phyloP scores from a whole-genome alignment of 2,888 invertebrate genomes.

The Anthrax anthrax region DNA sequence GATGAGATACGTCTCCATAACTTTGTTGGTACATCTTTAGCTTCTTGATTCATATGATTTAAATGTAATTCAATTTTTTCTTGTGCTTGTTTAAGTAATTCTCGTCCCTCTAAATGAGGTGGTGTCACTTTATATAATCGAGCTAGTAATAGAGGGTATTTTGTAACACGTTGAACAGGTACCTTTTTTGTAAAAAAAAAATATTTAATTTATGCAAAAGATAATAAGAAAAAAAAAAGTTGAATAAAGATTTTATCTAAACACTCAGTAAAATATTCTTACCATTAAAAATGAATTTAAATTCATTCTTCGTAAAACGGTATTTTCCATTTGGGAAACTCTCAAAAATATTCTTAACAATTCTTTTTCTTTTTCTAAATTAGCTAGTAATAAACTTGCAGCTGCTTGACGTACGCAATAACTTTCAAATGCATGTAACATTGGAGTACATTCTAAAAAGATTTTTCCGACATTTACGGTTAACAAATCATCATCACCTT shows the following conservation, averaged over 20 bases:
- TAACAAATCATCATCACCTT: conserved; percentile 68
- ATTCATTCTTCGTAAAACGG: conserved; percentile 84
- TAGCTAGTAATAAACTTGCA: conserved; percentile 73
- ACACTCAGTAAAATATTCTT: conserved; percentile 12
- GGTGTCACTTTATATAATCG: conserved; percentile 85
- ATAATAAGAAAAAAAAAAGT: not conserved
- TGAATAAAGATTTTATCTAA: not conserved
- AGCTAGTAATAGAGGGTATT: conserved; percentile 84
- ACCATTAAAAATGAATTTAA: conserved; percentile 96
- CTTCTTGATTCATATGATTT: conserved; percentile 87
- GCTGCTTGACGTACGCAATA: conserved; percentile 89
- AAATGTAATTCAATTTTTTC: conserved; percentile 85
- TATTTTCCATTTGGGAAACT: conserved; percentile 94
- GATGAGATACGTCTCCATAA: conserved; percentile 80
- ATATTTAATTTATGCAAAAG: too few species aligned
- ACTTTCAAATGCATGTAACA: conserved; percentile 88
- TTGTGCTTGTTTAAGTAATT: conserved; percentile 73
- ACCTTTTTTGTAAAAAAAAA: conserved; percentile 43
- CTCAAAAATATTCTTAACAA: conserved; percentile 82
- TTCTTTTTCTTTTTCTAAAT: conserved; percentile 89
- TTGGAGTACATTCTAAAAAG: conserved; percentile 77
- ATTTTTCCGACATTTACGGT: conserved; percentile 84
- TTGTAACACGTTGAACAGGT: conserved; percentile 92
- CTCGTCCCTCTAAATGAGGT: conserved; percentile 64
- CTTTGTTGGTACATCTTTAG: conserved; percentile 80